Evolutionary conservation across 2,888 invertebrate species (phyloP), one percentile per base, ranked within the genome.

Genomic region (Sphaerophoria taeniata): DNA sequence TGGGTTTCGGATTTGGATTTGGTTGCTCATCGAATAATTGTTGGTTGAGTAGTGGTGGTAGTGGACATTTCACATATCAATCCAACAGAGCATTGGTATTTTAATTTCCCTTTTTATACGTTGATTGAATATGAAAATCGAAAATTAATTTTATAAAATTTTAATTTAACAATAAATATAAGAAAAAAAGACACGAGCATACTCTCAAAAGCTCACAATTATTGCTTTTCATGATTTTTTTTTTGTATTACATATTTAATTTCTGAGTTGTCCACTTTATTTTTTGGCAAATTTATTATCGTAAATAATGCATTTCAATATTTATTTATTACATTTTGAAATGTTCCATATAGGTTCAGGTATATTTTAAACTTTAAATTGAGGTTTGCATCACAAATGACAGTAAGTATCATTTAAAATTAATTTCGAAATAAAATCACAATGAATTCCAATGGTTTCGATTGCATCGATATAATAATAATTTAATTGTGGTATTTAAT

Each of bases 61-160:
- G 47, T 72, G 74, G 60, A 14, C 65, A 71, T 67, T 75, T 76
- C 79, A 69, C 63, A 49, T 24, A 24, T 43, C 43, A 33, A 36
- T 24, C 61, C 33, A 53, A 24, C 39, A 39, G 39, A 6, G 9
- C 33, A 53, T 53, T 77, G 85, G 85, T 85, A 81, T 85, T 85
- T 85, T 85, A 85, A 81, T 85, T 85, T 81, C 76, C 85, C 81
- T 81, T 85, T 77, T 85, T 36, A 65, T 85, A 85, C 85, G 85
- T 80, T 85, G 85, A 85, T 77, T 85, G 85, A 85, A 85, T 85
- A 81, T 81, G 70, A 85, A 85, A 65, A 81, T 72, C 63, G 58
- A 80, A 85, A 76, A 80, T 72, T 83, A 47, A 63, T 71, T 76
- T 77, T 45, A 65, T 65, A 49, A 65, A 39, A 65, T 82, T 53